Base-by-base conservation (phyloP, 2,113 vertebrate genomes). In the Chaetodon auriga region DNA sequence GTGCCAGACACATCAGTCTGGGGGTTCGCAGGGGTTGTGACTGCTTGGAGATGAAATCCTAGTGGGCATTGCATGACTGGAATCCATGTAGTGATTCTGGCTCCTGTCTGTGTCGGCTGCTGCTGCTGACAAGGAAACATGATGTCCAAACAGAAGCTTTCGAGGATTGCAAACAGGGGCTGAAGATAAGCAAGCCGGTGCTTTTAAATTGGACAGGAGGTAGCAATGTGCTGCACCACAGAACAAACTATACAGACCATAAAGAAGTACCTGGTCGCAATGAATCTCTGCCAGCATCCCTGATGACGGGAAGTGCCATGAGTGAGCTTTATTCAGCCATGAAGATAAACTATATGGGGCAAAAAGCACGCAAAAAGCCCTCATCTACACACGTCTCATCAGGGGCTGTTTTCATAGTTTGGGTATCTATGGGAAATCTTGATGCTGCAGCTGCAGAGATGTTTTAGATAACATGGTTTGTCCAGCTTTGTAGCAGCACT, bases 1-100 rank as follows among this genome's bases (percentile, higher is more conserved):
- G 70, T 87, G 89, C 76, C 79, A 92, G 83, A 81, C 89, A 9
- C 83, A 90, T 86, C 83, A 30, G 75, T 89, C 84, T 83, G 68
- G 0, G 15, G 54, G 69, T 51, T 76, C 1, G 57, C 58, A 1
- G 54, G 65, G 80, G 80, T 75, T 75, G 68, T 68, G 77, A 76
- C 81, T 70, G 78, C 57, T 71, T 6, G 14, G 46, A 87, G 82
- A 80, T 69, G 78, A 75, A 81, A 84, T 85, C 87, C 83, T 77
- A 53, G 69, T 58, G 86, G 85, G 79, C 68, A 70, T 66, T 49
- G 81, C 68, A 79, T 80, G 90, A 84, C 76, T 76, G 78, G 83
- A 84, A 84, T 88, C 53, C 76, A 35, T 69, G 71, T 63, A 60
- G 49, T 38, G 76, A 86, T 82, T 62, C 46, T 71, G 65, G 57